Evolutionary conservation across 2,113 vertebrate genomes (phyloP).

Genomic region (Scomber japonicus): DNA sequence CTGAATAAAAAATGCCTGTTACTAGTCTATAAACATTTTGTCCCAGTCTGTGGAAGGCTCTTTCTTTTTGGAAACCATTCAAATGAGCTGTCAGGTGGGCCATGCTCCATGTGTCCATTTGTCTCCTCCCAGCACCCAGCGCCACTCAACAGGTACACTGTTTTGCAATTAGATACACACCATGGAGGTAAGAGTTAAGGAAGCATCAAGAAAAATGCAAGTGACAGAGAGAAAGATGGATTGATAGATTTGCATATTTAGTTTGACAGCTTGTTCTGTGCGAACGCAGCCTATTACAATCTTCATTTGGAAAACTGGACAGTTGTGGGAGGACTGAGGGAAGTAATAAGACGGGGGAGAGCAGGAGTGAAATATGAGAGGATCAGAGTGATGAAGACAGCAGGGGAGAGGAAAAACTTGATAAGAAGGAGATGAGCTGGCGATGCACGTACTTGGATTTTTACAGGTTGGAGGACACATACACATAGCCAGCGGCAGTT

Average conservation of each 20-base stretch:
- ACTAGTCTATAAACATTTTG: not conserved
- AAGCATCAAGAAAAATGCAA: constrained; percentile 10
- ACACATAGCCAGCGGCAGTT: constrained; percentile 74
- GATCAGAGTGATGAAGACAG: constrained; percentile 40
- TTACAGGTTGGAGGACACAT: constrained; percentile 59
- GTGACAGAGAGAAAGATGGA: constrained; percentile 48
- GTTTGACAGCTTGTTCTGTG: constrained; percentile 64
- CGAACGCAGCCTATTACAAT: constrained; percentile 51
- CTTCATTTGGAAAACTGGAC: constrained; percentile 50
- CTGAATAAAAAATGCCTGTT: constrained; percentile 2
- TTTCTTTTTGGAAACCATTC: constrained; percentile 34
- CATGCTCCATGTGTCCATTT: constrained; percentile 36
- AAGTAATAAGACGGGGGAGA: constrained; percentile 16
- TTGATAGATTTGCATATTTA: constrained; percentile 44
- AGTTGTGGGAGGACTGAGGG: constrained; percentile 8
- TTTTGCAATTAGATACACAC: constrained; percentile 49
- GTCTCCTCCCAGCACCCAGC: constrained; percentile 6
- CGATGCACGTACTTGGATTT: constrained; percentile 63
- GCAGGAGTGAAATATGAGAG: constrained; percentile 34
- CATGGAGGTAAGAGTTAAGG: constrained; percentile 24
- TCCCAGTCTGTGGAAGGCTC: not conserved
- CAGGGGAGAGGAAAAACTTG: constrained; percentile 25
- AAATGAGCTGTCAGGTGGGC: constrained; percentile 54
- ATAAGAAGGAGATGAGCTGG: constrained; percentile 31
- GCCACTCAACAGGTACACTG: constrained; percentile 17